Percentiles rank a stretch among this genome's conserved stretches.
phyloP scores from a whole-genome alignment of 2,113 vertebrate species.

The Dasyurus viverrinus region DNA sequence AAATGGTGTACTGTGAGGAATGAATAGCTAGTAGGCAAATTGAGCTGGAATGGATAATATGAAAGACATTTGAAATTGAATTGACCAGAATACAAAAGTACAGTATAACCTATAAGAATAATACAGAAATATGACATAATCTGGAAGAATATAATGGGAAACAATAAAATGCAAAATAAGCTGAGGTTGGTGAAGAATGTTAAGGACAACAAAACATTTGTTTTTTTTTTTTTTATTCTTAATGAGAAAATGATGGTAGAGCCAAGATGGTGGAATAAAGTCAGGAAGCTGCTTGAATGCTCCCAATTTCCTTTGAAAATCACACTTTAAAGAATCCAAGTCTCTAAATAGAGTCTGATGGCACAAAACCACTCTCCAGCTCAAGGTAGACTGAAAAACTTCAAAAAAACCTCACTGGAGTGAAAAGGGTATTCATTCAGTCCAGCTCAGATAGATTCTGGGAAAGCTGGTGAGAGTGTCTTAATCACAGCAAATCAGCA shows the following conservation, averaged over 20 bases:
- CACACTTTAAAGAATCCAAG: too few relatives aligned
- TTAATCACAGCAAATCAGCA: too few relatives aligned
- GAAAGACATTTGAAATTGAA: neutral
- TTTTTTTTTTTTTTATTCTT: neutral
- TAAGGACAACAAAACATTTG: neutral
- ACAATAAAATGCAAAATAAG: neutral
- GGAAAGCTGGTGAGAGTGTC: too few relatives aligned
- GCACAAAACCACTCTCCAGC: too few relatives aligned
- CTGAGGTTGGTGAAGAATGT: neutral
- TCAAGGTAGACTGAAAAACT: too few relatives aligned
- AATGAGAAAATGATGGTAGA: neutral
- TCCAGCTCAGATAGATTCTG: too few relatives aligned
- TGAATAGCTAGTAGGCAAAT: neutral
- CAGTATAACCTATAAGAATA: neutral
- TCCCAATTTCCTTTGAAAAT: too few relatives aligned
- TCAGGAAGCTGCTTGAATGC: too few relatives aligned
- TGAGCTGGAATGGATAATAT: neutral
- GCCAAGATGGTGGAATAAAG: too few relatives aligned
- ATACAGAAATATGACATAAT: neutral
- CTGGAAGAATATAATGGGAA: neutral
- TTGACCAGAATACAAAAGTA: neutral
- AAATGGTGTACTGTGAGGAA: neutral
- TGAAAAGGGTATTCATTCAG: too few relatives aligned
- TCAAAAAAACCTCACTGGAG: too few relatives aligned
- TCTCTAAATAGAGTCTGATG: too few relatives aligned